These are phyloP conservation scores for Fopius arisanus DNA, from an alignment of 1,140 invertebrate species.

Conservation along the genomic window DNA sequence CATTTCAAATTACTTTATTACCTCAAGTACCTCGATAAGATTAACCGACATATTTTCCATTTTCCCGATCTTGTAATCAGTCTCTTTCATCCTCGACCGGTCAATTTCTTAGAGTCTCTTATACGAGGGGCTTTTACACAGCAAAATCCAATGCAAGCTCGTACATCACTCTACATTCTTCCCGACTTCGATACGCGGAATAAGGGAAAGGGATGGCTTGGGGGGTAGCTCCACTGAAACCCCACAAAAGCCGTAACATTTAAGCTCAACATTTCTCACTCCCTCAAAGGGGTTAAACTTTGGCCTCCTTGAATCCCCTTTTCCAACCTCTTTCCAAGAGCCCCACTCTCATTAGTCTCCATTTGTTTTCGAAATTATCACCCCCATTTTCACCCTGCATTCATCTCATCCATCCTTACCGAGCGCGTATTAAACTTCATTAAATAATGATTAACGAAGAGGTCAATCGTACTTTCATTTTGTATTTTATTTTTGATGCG, in stretches of 20 bases:
- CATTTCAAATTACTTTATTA: constrained; percentile 65
- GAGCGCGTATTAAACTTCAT: not conserved
- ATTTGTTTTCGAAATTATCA: constrained; percentile 67
- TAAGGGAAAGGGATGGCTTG: not conserved
- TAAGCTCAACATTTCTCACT: constrained; percentile 63
- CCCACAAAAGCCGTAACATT: constrained; percentile 52
- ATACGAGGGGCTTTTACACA: too few relatives aligned
- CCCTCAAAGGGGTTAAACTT: constrained; percentile 56
- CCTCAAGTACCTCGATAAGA: constrained; percentile 49
- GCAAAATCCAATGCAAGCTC: too few relatives aligned
- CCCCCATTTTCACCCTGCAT: constrained; percentile 39
- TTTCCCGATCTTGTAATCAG: too few relatives aligned
- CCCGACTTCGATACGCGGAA: not conserved
- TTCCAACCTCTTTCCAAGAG: constrained; percentile 42
- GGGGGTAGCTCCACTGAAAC: constrained; percentile 17
- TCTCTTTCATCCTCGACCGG: too few relatives aligned
- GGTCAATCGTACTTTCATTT: too few relatives aligned
- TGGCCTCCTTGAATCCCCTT: constrained; percentile 57
- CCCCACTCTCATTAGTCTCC: constrained; percentile 66
- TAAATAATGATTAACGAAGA: too few relatives aligned
- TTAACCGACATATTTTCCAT: too few relatives aligned
- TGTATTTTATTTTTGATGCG: too few relatives aligned
- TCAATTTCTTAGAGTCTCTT: too few relatives aligned
- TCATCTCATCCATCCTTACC: not conserved
- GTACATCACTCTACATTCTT: constrained; percentile 45